A percentile compares a stretch with the other conserved stretches of the same genome.
phyloP scores from a whole-genome alignment of 64 coral and sea anemone genomes.

The Hydrozoanthus tunicans region DNA sequence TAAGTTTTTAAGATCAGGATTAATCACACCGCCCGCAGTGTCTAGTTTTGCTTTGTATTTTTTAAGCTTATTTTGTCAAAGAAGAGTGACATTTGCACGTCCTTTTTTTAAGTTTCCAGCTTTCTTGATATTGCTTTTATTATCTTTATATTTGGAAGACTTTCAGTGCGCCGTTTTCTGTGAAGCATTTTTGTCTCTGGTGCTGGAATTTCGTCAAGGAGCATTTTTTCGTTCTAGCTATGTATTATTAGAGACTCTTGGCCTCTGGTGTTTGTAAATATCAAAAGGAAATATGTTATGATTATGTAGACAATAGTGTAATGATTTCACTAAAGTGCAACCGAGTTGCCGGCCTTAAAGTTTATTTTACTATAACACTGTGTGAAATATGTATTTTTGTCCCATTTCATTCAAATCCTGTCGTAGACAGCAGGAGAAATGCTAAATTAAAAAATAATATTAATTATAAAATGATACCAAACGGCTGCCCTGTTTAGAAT shows the following conservation, averaged over 20 bases:
- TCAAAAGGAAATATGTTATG: not conserved
- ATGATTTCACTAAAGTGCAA: conserved; percentile 43
- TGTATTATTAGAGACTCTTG: conserved; percentile 1
- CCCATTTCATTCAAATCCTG: conserved; percentile 18
- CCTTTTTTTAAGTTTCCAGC: too few species aligned
- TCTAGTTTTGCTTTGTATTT: not conserved
- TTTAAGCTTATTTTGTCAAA: too few species aligned
- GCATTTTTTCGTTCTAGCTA: not conserved
- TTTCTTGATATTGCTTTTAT: too few species aligned
- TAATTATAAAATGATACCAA: conserved; percentile 24
- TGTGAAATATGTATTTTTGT: conserved; percentile 57
- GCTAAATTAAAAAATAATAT: conserved; percentile 43
- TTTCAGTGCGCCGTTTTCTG: too few species aligned
- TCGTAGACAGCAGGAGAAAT: not conserved
- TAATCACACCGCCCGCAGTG: not conserved
- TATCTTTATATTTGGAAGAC: too few species aligned
- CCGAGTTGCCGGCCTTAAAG: conserved; percentile 34
- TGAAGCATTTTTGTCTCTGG: too few species aligned
- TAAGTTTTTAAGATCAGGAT: not conserved
- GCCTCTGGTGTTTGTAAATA: conserved; percentile 50
- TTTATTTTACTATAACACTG: conserved; percentile 51
- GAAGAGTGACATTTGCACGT: too few species aligned
- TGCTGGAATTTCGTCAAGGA: not conserved
- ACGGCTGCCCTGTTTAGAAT: not conserved
- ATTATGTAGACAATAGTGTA: conserved; percentile 21